Evolutionary conservation across 1,140 invertebrate species (phyloP).

Genomic region (Chrysoperla carnea): DNA sequence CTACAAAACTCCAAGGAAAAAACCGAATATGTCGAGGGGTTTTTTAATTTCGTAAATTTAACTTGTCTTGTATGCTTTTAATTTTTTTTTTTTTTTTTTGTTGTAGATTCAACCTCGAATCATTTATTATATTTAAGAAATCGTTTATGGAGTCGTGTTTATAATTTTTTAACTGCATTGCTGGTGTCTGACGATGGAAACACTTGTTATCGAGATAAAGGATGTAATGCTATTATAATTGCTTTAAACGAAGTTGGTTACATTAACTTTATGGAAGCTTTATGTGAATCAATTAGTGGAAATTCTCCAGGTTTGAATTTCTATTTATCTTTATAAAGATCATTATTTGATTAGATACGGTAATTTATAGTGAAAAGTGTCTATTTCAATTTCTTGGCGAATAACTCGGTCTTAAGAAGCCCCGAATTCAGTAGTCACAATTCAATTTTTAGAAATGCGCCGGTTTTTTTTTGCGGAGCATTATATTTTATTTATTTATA

Average conservation of each 20-base stretch:
- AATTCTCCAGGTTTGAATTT: conserved; percentile 12
- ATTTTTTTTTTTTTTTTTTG: conserved; percentile 7
- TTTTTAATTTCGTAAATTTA: no score
- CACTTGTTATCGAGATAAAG: conserved; percentile 12
- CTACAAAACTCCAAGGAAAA: neutral
- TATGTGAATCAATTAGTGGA: conserved; percentile 22
- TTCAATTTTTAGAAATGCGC: no score
- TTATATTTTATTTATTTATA: no score
- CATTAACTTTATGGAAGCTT: conserved; percentile 18
- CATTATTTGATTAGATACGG: no score
- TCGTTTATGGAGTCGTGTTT: conserved; percentile 25
- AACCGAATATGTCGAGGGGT: no score
- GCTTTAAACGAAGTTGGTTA: conserved; percentile 16
- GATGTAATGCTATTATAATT: conserved; percentile 20
- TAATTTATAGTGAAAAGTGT: no score
- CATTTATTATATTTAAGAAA: conserved; percentile 23
- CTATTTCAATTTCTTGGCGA: no score
- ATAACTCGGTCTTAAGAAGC: no score
- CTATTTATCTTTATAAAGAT: no score
- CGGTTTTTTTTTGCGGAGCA: no score
- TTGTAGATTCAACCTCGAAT: conserved; percentile 17
- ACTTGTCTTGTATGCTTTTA: no score
- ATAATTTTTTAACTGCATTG: conserved; percentile 23
- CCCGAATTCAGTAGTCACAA: no score
- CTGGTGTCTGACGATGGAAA: conserved; percentile 9